phyloP scores from a whole-genome alignment of 2,888 invertebrate species.

The Ecdyonurus torrentis region DNA sequence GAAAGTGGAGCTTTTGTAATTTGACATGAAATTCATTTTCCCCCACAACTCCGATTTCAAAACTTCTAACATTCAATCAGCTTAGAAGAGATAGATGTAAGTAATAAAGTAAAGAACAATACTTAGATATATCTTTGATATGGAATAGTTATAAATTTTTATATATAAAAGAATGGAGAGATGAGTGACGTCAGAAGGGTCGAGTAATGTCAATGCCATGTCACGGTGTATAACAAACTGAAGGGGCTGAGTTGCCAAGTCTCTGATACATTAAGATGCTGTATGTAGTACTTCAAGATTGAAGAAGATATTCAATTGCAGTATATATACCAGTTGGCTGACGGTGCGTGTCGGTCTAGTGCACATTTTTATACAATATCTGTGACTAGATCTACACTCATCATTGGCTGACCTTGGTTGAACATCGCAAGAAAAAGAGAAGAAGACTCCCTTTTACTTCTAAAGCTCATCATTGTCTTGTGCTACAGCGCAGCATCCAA shows the following conservation, averaged over 20 bases:
- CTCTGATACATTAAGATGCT: neutral
- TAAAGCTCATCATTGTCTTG: too few relatives aligned
- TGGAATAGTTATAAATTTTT: neutral
- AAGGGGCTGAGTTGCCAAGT: neutral
- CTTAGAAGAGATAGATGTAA: too few relatives aligned
- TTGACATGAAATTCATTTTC: too few relatives aligned
- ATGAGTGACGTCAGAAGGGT: neutral
- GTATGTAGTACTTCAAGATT: neutral
- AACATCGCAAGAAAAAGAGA: neutral
- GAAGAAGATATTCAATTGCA: neutral
- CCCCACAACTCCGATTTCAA: too few relatives aligned
- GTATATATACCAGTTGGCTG: neutral
- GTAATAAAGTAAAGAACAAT: too few relatives aligned
- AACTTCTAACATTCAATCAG: too few relatives aligned
- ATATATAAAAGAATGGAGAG: neutral
- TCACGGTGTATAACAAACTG: neutral
- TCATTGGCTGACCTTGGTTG: slow-evolving; percentile 33
- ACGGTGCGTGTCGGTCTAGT: slow-evolving; percentile 10
- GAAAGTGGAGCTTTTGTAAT: neutral
- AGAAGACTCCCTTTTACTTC: neutral
- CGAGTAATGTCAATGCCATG: slow-evolving; percentile 1
- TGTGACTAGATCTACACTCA: slow-evolving; percentile 87
- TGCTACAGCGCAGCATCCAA: neutral
- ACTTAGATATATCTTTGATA: neutral
- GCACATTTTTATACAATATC: slow-evolving; percentile 25